Conservation (phyloP, 1,140 invertebrate genomes). For the Telenomus remus region DNA sequence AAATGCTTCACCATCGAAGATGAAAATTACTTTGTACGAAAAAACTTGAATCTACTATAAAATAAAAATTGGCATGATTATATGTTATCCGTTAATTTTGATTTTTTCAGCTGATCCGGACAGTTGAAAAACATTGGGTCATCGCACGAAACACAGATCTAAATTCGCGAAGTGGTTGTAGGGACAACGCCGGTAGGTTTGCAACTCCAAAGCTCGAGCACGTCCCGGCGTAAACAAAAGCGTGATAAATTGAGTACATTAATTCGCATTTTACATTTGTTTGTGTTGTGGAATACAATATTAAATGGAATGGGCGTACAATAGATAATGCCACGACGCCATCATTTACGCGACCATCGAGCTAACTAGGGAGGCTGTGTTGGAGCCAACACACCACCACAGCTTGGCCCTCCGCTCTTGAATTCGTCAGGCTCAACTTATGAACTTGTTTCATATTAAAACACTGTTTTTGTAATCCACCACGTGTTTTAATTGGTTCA, state of each 20-base stretch:
- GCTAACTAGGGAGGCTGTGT: constrained; percentile 62
- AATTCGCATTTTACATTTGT: constrained; percentile 76
- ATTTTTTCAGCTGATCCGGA: constrained; percentile 12
- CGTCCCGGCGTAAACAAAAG: constrained; percentile 71
- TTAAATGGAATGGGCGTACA: constrained; percentile 75
- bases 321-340: constrained; percentile 74
- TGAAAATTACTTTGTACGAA: too few species aligned
- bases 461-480: constrained; percentile 17
- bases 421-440: constrained; percentile 37
- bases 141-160: constrained; percentile 53
- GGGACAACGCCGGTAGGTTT: constrained; percentile 52
- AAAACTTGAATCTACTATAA: too few species aligned
- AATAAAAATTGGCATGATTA: too few species aligned
- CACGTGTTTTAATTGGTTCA: constrained; percentile 21
- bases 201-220: constrained; percentile 61
- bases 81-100: too few species aligned
- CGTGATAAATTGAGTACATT: constrained; percentile 75
- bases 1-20: too few species aligned
- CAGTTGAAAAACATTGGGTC: constrained; percentile 35
- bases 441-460: constrained; percentile 28
- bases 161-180: constrained; percentile 65
- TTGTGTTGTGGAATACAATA: constrained; percentile 75
- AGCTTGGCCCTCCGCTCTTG: constrained; percentile 33
- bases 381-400: constrained; percentile 42
- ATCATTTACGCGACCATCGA: constrained; percentile 71